These are phyloP conservation scores for Eubucco bourcierii DNA, from an alignment of 2,113 vertebrate genomes.

Conservation along the genomic window DNA sequence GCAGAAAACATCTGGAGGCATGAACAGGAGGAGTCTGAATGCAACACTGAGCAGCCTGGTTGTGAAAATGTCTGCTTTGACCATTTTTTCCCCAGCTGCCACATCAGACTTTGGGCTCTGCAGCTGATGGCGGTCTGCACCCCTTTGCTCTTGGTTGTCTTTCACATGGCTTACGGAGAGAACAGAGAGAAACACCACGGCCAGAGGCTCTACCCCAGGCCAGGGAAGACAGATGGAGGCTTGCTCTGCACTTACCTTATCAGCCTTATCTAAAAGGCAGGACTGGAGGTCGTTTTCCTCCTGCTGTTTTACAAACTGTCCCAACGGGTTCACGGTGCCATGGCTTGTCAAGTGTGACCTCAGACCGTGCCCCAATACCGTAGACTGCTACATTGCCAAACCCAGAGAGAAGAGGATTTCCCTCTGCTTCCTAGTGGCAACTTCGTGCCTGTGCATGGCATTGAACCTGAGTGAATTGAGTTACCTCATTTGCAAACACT, in stretches of 20 bases:
- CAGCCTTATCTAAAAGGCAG: slow-evolving; percentile 84
- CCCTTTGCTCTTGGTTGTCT: slow-evolving; percentile 86
- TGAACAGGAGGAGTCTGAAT: slow-evolving; percentile 85
- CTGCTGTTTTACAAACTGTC: slow-evolving; percentile 85
- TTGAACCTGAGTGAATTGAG: slow-evolving; percentile 82
- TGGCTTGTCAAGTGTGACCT: slow-evolving; percentile 76
- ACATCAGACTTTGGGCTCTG: slow-evolving; percentile 87
- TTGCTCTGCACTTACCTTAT: slow-evolving; percentile 83
- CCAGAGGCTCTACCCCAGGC: slow-evolving; percentile 75
- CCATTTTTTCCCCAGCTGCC: slow-evolving; percentile 88
- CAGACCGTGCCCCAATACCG: slow-evolving; percentile 82
- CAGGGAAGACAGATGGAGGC: slow-evolving; percentile 79
- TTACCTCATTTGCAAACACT: slow-evolving; percentile 82
- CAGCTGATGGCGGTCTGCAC: slow-evolving; percentile 90
- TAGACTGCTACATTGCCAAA: slow-evolving; percentile 85
- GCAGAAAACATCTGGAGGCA: slow-evolving; percentile 90
- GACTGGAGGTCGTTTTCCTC: slow-evolving; percentile 83
- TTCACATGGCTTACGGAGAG: slow-evolving; percentile 85
- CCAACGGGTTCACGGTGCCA: slow-evolving; percentile 82
- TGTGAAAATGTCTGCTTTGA: slow-evolving; percentile 91
- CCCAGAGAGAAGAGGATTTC: slow-evolving; percentile 89
- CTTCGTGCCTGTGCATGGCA: slow-evolving; percentile 82
- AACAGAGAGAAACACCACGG: slow-evolving; percentile 77
- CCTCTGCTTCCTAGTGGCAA: slow-evolving; percentile 81
- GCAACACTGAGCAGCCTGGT: slow-evolving; percentile 85